Evolutionary conservation across 2,888 invertebrate species (phyloP).

Genomic region (Torymus aiolomorphi): DNA sequence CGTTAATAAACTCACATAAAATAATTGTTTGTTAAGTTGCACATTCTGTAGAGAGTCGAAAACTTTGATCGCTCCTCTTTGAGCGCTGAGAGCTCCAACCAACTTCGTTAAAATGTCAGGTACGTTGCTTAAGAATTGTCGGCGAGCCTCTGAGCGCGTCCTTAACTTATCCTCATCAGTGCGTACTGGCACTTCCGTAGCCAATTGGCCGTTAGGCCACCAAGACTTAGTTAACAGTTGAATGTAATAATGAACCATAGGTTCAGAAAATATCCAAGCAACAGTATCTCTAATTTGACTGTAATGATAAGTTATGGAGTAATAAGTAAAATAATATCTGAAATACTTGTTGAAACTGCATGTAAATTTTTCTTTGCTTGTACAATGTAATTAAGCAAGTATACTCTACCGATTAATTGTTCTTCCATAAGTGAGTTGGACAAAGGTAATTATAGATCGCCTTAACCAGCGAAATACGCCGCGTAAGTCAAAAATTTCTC

Average conservation of each 20-base stretch:
- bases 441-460: constrained; percentile 91
- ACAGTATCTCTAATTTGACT: constrained; percentile 93
- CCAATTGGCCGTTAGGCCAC: constrained; percentile 91
- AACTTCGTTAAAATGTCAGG: constrained; percentile 88
- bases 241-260: constrained; percentile 92
- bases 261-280: constrained; percentile 91
- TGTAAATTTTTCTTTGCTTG: neutral
- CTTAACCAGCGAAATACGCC: constrained; percentile 92
- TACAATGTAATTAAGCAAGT: neutral
- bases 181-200: constrained; percentile 77
- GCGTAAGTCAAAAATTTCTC: constrained; percentile 93
- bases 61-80: constrained; percentile 89
- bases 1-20: constrained; percentile 84
- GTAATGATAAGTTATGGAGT: constrained; percentile 55
- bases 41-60: constrained; percentile 91
- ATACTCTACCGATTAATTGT: constrained; percentile 87
- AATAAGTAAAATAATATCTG: neutral
- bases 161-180: constrained; percentile 82
- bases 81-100: constrained; percentile 90
- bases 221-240: constrained; percentile 89
- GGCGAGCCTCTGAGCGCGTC: constrained; percentile 83
- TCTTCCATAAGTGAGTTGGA: constrained; percentile 93
- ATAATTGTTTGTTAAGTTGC: constrained; percentile 91
- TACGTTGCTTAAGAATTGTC: constrained; percentile 84
- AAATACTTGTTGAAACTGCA: neutral